These are phyloP conservation scores for Moxostoma hubbsi DNA, from an alignment of 2,797 vertebrate species.

Conservation along the genomic window DNA sequence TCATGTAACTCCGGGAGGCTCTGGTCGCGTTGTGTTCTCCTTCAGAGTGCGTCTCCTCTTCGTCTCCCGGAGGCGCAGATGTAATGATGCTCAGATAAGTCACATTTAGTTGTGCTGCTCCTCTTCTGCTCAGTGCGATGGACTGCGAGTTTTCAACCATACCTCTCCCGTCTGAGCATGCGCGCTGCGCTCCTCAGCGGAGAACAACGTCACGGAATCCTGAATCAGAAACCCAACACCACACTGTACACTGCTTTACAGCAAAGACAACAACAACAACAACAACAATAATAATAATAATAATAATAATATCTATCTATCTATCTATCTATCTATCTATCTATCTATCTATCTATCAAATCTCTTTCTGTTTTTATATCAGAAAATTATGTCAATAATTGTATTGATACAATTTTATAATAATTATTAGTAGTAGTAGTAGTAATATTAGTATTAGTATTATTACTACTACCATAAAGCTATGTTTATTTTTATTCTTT, in stretches of 20 bases:
- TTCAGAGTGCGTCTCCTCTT: constrained; percentile 60
- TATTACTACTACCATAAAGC: too few species aligned
- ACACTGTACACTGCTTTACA: neutral
- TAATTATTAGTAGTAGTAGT: too few species aligned
- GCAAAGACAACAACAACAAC: neutral
- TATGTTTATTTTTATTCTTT: neutral
- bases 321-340: neutral
- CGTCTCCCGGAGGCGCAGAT: constrained; percentile 61
- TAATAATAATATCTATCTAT: neutral
- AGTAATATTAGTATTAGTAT: too few species aligned
- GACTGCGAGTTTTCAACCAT: constrained; percentile 80
- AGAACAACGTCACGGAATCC: constrained; percentile 57
- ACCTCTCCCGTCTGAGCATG: constrained; percentile 75
- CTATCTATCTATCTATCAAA: too few species aligned
- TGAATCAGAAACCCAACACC: constrained; percentile 49
- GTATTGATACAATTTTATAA: too few species aligned
- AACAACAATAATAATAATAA: neutral
- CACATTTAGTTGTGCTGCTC: constrained; percentile 69
- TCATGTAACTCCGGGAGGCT: constrained; percentile 65
- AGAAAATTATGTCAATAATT: too few species aligned
- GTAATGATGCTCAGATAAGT: constrained; percentile 65
- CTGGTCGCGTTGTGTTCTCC: constrained; percentile 59
- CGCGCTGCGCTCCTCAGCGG: constrained; percentile 68
- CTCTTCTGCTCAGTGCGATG: constrained; percentile 74
- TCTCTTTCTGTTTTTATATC: too few species aligned